Percentiles rank a stretch among this genome's conserved stretches.
Evolutionary conservation across 2,888 invertebrate species (phyloP).

Genomic region (Caenorhabditis becei): DNA sequence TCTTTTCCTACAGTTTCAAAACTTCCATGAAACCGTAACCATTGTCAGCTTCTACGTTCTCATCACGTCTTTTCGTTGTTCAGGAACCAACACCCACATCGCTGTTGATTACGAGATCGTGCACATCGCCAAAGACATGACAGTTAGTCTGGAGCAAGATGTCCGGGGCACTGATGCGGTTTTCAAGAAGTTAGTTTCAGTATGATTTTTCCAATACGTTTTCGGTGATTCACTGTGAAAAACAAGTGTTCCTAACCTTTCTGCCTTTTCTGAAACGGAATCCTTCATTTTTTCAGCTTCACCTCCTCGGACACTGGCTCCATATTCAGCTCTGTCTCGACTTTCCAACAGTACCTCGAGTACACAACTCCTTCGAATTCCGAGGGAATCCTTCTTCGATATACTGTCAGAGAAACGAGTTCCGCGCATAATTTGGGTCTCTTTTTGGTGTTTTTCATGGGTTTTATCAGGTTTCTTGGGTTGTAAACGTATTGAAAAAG

Average conservation of each 20-base stretch:
- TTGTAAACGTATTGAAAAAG: too few relatives aligned
- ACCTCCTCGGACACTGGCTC: background rate
- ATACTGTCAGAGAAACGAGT: slow-evolving; percentile 23
- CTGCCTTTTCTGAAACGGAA: too few relatives aligned
- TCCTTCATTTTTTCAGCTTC: slow-evolving; percentile 22
- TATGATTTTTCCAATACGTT: too few relatives aligned
- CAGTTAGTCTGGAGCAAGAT: background rate
- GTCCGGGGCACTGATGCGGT: background rate
- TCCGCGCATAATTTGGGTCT: background rate
- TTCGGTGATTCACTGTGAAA: background rate
- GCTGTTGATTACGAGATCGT: background rate
- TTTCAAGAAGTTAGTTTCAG: slow-evolving; percentile 9
- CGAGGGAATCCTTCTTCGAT: slow-evolving; percentile 19
- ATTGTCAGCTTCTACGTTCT: too few relatives aligned
- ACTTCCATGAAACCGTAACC: too few relatives aligned
- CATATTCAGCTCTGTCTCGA: background rate
- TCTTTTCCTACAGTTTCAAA: too few relatives aligned
- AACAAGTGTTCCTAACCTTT: background rate
- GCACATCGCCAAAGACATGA: background rate
- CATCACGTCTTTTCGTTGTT: background rate
- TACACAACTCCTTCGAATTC: background rate
- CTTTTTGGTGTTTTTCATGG: background rate
- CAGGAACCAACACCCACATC: background rate
- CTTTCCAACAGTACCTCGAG: slow-evolving; percentile 12
- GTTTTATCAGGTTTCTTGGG: too few relatives aligned